Conservation (phyloP, 2,888 invertebrate genomes). For the Rapana venosa region DNA sequence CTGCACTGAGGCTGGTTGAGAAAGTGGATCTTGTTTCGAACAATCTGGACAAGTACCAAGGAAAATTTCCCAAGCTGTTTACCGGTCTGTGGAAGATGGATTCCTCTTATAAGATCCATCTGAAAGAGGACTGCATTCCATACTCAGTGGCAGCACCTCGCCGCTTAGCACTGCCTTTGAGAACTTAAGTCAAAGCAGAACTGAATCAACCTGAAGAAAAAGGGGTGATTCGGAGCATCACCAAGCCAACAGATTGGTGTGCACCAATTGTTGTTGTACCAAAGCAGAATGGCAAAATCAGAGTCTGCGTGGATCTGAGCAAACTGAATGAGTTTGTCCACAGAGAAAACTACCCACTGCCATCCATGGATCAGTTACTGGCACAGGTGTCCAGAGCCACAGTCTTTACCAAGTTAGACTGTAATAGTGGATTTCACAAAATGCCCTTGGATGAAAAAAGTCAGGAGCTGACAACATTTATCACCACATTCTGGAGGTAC, state of each 20-base stretch:
- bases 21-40: too few relatives aligned
- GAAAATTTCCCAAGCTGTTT: too few relatives aligned
- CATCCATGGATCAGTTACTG: background rate
- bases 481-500: background rate
- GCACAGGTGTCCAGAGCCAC: background rate
- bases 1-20: too few relatives aligned
- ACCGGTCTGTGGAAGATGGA: too few relatives aligned
- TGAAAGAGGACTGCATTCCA: constrained; percentile 4
- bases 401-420: background rate
- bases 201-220: background rate
- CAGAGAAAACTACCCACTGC: background rate
- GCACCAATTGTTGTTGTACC: background rate
- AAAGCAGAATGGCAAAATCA: background rate
- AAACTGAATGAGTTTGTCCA: background rate
- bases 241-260: constrained; percentile 24
- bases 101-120: constrained; percentile 22
- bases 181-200: constrained; percentile 13
- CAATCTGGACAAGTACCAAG: too few relatives aligned
- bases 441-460: background rate
- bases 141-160: constrained; percentile 24
- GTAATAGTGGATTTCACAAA: background rate
- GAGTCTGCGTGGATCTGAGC: background rate
- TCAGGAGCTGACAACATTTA: background rate
- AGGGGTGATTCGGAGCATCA: background rate
- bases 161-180: background rate